Evolutionary conservation across 2,113 vertebrate genomes (phyloP).

Genomic region (Lontra canadensis): DNA sequence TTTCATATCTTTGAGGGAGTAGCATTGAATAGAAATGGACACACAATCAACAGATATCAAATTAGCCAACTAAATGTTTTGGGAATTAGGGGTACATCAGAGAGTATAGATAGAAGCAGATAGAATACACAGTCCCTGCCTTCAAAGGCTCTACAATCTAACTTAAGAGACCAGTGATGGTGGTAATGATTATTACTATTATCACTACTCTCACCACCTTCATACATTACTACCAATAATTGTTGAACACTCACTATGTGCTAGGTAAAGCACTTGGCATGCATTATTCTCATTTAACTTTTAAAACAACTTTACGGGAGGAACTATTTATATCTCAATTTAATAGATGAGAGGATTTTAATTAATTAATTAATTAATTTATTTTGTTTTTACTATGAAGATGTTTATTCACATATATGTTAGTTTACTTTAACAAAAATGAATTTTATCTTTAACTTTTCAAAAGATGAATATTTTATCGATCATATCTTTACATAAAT

Average conservation of each 20-base stretch:
- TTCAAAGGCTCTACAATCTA: conserved; percentile 10
- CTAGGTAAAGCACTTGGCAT: conserved; percentile 13
- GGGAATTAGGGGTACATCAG: neutral
- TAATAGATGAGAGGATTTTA: conserved; percentile 3
- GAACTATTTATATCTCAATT: conserved; percentile 17
- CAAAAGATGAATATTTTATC: neutral
- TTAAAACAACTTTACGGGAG: neutral
- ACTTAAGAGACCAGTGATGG: neutral
- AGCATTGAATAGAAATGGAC: neutral
- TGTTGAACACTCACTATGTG: neutral
- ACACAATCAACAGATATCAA: conserved; percentile 42
- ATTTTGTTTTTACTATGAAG: neutral
- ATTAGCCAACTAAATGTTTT: neutral
- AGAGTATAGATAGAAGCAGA: neutral
- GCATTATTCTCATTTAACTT: conserved; percentile 3
- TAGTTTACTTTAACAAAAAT: neutral
- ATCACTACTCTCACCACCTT: neutral
- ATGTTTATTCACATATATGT: neutral
- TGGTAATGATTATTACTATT: neutral
- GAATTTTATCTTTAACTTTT: conserved; percentile 21
- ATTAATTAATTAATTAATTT: too few species aligned
- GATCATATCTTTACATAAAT: neutral
- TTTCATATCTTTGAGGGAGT: conserved; percentile 14
- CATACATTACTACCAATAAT: neutral
- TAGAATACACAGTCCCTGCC: neutral